Evolutionary conservation across 1,140 invertebrate genomes (phyloP).

Genomic region (Stenopsyche tienmushanensis): DNA sequence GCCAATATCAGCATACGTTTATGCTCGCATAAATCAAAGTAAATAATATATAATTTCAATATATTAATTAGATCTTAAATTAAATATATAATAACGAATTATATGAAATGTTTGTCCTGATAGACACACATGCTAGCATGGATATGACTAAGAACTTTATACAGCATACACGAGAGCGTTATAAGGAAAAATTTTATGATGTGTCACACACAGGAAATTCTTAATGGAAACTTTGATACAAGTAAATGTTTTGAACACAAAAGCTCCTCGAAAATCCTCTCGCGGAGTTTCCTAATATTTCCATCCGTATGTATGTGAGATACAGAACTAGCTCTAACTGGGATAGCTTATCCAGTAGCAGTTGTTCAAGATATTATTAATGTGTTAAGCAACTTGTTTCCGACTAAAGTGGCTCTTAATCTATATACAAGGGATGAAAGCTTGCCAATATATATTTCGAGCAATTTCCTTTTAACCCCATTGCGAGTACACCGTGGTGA

Average conservation of each 20-base stretch:
- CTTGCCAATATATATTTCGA: constrained; percentile 12
- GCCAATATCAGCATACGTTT: no score
- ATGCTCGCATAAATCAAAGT: no score
- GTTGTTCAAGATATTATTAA: constrained; percentile 14
- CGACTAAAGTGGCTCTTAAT: constrained; percentile 10
- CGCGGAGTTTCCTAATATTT: not conserved
- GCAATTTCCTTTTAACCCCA: not conserved
- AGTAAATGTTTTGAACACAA: not conserved
- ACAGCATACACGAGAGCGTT: not conserved
- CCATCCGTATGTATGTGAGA: not conserved
- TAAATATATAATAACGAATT: no score
- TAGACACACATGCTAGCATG: no score
- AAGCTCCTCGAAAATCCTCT: not conserved
- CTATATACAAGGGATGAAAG: constrained; percentile 14
- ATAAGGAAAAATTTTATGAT: not conserved
- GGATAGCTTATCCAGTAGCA: constrained; percentile 10
- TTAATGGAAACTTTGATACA: not conserved
- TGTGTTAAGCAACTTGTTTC: constrained; percentile 10
- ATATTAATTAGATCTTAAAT: no score
- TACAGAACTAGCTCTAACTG: not conserved
- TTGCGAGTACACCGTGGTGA: no score
- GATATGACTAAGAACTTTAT: no score
- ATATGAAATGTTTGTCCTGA: no score
- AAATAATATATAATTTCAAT: no score
- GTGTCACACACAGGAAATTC: not conserved